A percentile compares a stretch with the other conserved stretches of the same genome.
Evolutionary conservation across 2,888 invertebrate genomes (phyloP).

Genomic region (Eupithecia subfuscata): DNA sequence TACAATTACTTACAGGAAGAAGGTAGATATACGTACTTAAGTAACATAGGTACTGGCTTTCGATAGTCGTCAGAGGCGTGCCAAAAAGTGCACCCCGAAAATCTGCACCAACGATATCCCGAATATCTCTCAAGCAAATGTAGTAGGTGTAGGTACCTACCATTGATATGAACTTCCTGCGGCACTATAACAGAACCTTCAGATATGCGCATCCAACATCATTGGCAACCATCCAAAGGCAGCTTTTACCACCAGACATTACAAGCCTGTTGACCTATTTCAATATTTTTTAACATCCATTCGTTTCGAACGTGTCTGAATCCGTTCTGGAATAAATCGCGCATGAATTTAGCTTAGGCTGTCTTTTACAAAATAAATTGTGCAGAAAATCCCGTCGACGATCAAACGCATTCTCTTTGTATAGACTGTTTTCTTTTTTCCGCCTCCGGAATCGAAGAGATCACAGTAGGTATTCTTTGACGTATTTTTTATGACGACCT

Average conservation of each 20-base stretch:
- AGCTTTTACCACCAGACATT: conserved; percentile 55
- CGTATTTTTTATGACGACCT: no score
- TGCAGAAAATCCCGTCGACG: conserved; percentile 45
- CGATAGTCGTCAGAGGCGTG: not conserved
- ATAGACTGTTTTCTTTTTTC: conserved; percentile 48
- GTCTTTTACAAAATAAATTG: conserved; percentile 48
- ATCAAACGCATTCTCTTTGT: conserved; percentile 38
- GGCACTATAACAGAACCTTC: conserved; percentile 55
- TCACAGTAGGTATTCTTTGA: conserved; percentile 48
- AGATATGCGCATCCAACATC: conserved; percentile 33
- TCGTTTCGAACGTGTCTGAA: conserved; percentile 35
- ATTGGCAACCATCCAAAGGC: conserved; percentile 33
- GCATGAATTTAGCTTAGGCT: conserved; percentile 33
- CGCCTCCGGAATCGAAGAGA: conserved; percentile 51
- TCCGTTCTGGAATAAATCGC: conserved; percentile 25
- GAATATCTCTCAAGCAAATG: conserved; percentile 31
- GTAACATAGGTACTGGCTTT: not conserved
- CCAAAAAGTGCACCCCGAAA: conserved; percentile 21
- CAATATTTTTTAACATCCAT: conserved; percentile 47
- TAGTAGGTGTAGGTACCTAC: conserved; percentile 34
- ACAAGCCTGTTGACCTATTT: conserved; percentile 58
- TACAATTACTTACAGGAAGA: no score
- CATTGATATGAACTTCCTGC: conserved; percentile 45
- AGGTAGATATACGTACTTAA: no score
- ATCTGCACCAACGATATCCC: conserved; percentile 30